Evolutionary conservation across 64 coral and sea anemone genomes (phyloP).

Genomic region (Actinia equina): DNA sequence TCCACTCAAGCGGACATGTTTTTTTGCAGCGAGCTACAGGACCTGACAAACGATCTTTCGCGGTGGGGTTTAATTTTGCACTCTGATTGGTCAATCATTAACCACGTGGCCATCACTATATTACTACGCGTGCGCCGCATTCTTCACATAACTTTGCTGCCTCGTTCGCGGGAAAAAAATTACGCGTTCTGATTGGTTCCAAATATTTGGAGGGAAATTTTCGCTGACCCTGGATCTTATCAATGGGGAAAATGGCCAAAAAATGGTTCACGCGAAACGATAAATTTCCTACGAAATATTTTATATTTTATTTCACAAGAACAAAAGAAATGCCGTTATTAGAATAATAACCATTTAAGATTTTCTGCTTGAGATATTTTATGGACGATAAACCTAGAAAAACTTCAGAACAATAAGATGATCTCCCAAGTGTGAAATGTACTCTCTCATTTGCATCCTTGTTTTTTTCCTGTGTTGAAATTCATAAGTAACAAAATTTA

Average conservation of each 20-base stretch:
- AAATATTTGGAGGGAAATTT: conserved; percentile 74
- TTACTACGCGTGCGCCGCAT: conserved; percentile 76
- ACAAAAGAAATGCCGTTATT: background rate
- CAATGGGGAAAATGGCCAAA: background rate
- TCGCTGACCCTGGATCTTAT: conserved; percentile 17
- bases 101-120: conserved; percentile 70
- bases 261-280: background rate
- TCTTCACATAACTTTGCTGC: conserved; percentile 89
- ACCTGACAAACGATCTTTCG: conserved; percentile 99
- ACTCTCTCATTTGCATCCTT: background rate
- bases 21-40: conserved; percentile 91
- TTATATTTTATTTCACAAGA: background rate
- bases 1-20: conserved; percentile 91
- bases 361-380: background rate
- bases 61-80: conserved; percentile 99
- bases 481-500: background rate
- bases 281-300: background rate
- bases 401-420: background rate
- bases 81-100: conserved; percentile 97
- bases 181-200: conserved; percentile 74
- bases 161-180: conserved; percentile 99
- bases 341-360: background rate
- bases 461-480: background rate
- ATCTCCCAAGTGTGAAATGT: background rate
- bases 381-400: background rate